Percentiles rank a stretch among this genome's conserved stretches.
Conservation (phyloP, 2,797 vertebrate species). For the Monodelphis domestica region DNA sequence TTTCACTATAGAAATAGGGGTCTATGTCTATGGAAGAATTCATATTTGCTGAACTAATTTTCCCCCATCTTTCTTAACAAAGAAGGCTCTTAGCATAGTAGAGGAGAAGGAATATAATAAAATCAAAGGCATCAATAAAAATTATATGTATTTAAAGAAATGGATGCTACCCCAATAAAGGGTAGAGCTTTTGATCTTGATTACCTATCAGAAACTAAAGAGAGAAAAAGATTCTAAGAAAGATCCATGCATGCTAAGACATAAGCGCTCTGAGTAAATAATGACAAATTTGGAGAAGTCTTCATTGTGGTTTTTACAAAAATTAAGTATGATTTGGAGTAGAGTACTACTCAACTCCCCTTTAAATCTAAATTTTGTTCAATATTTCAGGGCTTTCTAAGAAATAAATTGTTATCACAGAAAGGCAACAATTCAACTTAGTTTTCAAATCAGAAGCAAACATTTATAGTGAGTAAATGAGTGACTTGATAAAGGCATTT, state of each 20-base stretch:
- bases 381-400: not conserved
- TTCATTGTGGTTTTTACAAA: not conserved
- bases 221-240: not conserved
- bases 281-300: not conserved
- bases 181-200: not conserved
- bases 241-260: not conserved
- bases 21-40: not conserved
- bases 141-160: not conserved
- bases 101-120: not conserved
- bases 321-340: not conserved
- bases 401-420: not conserved
- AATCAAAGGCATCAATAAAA: not conserved
- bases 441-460: constrained; percentile 11
- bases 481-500: constrained; percentile 63
- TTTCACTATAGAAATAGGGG: not conserved
- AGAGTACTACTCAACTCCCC: not conserved
- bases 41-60: not conserved
- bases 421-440: not conserved
- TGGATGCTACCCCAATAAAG: not conserved
- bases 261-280: not conserved
- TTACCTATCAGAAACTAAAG: not conserved
- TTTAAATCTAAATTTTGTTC: not conserved
- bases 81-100: not conserved
- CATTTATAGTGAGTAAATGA: constrained; percentile 57
- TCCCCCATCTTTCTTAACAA: not conserved